Evolutionary conservation across 1,140 invertebrate species (phyloP), one percentile per base, ranked within the genome.

Genomic region (Ostrea denselamellosa): DNA sequence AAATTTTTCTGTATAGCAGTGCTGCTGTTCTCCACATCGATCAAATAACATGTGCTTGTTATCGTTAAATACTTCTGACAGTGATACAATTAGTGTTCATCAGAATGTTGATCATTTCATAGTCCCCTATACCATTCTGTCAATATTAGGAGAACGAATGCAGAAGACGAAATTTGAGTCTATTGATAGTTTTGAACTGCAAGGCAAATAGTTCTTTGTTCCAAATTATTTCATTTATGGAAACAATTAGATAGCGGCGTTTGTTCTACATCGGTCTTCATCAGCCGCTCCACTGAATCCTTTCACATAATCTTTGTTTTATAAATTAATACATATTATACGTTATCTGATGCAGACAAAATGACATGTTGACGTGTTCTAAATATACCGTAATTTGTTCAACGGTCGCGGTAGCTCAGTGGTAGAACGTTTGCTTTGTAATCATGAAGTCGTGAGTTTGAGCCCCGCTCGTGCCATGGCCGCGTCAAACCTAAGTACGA

Each of bases 221-320:
- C 14, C 68, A 12, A 77, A 77, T 3, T 25, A 77, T 77, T 77
- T 25, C 22, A 77, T 77, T 77, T 77, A 28, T 77, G 25, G 68
- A 77, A 77, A 77, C 68, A 77, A 77, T 77, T 34, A 77, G 10
- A 34, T 77, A 77, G 8, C 22, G 12, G 22, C 14, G 9, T 77
- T 77, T 77, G 68, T 77, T 77, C 68, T 77, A 28, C 28, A 77
- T 77, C 68, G 28, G 68, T 77, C 68, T 77, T 34, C 68, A 28
- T 77, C 68, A 28, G 28, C 9, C 28, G 25, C 17, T 17, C 5
- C 17, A 62, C 14, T 19, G 56, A 19, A 62, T 62, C 56, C 7
- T 17, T 62, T 44, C 34, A 44, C 34, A 44, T 44, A 44, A 44
- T 44, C 34, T 62, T 62, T 62, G n/a, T 62, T 62, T 62, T 17